A percentile compares a stretch with the other conserved stretches of the same genome.
phyloP scores from a whole-genome alignment of 2,888 invertebrate species.

The Acanthosepion esculentum region DNA sequence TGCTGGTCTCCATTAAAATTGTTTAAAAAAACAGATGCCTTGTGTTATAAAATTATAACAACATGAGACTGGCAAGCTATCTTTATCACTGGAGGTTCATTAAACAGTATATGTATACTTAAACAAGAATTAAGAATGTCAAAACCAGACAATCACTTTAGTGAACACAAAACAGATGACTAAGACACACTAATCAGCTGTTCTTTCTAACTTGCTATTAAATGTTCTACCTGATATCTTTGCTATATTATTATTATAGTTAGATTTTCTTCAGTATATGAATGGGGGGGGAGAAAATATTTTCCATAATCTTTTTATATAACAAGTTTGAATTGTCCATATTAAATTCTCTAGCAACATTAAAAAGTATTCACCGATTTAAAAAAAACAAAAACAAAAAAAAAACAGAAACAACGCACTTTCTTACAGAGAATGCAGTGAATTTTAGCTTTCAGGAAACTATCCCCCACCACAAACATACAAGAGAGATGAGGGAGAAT shows the following conservation, averaged over 20 bases:
- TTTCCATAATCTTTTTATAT: background rate
- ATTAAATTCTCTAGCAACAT: background rate
- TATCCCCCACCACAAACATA: background rate
- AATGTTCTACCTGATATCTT: background rate
- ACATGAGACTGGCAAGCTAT: too few species aligned
- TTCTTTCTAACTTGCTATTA: background rate
- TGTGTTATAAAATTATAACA: too few species aligned
- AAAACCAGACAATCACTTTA: too few species aligned
- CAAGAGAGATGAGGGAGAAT: background rate
- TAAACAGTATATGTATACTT: too few species aligned
- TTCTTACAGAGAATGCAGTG: background rate
- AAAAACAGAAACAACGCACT: background rate
- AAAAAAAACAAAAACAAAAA: background rate
- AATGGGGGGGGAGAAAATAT: background rate
- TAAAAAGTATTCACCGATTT: background rate
- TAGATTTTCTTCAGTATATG: background rate
- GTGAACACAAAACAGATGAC: background rate
- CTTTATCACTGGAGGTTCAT: too few species aligned
- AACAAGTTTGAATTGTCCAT: background rate
- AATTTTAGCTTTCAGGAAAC: background rate
- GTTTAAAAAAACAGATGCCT: too few species aligned
- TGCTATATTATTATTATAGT: background rate
- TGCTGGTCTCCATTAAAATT: too few species aligned
- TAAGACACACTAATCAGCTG: background rate
- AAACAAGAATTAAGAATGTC: too few species aligned